These are phyloP conservation scores for Lithophane socia DNA, from an alignment of 2,888 invertebrate genomes.

Conservation along the genomic window DNA sequence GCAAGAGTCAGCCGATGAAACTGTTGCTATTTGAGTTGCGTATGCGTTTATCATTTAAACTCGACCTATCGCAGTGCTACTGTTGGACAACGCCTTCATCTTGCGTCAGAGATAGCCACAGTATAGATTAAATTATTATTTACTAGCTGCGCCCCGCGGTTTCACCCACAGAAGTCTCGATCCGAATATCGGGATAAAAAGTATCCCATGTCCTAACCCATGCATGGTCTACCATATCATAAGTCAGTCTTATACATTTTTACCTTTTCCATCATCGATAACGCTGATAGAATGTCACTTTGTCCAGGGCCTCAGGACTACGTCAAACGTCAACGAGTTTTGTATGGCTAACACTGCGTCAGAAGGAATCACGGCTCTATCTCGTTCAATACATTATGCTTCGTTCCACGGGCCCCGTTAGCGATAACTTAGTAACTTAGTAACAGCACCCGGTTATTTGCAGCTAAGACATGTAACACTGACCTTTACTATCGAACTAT, in stretches of 20 bases:
- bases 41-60: constrained; percentile 5
- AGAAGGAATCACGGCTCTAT: too few species aligned
- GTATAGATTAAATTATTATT: not conserved
- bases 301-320: too few species aligned
- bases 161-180: too few species aligned
- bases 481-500: constrained; percentile 13
- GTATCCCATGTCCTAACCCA: too few species aligned
- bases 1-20: constrained; percentile 48
- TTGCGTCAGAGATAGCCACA: constrained; percentile 28
- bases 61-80: constrained; percentile 5
- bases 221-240: too few species aligned
- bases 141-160: too few species aligned
- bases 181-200: too few species aligned
- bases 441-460: not conserved
- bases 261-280: too few species aligned
- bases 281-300: too few species aligned
- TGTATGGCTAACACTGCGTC: too few species aligned
- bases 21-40: not conserved
- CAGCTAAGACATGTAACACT: constrained; percentile 2
- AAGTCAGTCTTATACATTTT: too few species aligned
- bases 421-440: constrained; percentile 6
- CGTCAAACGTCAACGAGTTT: too few species aligned
- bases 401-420: not conserved
- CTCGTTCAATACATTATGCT: not conserved
- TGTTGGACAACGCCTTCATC: constrained; percentile 31